Base-by-base conservation (phyloP, 2,888 invertebrate genomes). In the Agriotes lineatus region DNA sequence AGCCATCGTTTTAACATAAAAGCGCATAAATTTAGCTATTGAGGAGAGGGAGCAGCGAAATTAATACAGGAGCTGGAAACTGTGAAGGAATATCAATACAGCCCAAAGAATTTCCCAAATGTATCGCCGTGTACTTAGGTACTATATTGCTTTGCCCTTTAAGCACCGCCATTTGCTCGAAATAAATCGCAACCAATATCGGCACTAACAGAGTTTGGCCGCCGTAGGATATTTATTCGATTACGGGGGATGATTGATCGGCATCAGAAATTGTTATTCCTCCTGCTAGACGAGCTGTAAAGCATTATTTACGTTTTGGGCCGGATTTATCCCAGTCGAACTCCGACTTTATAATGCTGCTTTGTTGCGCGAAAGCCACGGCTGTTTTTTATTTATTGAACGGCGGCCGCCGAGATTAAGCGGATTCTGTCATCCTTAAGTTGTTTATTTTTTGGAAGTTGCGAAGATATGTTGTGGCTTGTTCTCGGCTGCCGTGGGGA, bases 131-230 rank as follows among this genome's bases (percentile, higher is more conserved):
- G 12, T 25, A 25, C 48, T 20, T 20, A 14, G 48, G 19, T 19
- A 18, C 22, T 48, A 48, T 48, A 48, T 48, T 48, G 48, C 48
- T 20, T 48, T 48, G 22, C 48, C 48, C 48, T 48, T 48, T 48
- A 48, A 48, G 48, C 22, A 48, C 22, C 48, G 48, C 48, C 48
- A 48, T 48, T 48, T 48, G 48, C 48, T 20, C 18, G 48, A 48
- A 48, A 48, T 48, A 48, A 48, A 48, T 48, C 48, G 48, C 22
- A 48, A n/a, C 48, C 48, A 48, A 48, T 48, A 48, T 48, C 48
- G 20, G 48, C n/a, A 48, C 12, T 48, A 48, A 48, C 48, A 22
- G 48, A 48, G 48, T 22, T 48, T 48, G 48, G 48, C 20, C 48
- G 48, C 48, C 48, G 10, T 25, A 12, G 48, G 48, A 22, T 48